These are phyloP conservation scores for Ictalurus furcatus DNA, from an alignment of 2,113 vertebrate genomes.

Conservation along the genomic window DNA sequence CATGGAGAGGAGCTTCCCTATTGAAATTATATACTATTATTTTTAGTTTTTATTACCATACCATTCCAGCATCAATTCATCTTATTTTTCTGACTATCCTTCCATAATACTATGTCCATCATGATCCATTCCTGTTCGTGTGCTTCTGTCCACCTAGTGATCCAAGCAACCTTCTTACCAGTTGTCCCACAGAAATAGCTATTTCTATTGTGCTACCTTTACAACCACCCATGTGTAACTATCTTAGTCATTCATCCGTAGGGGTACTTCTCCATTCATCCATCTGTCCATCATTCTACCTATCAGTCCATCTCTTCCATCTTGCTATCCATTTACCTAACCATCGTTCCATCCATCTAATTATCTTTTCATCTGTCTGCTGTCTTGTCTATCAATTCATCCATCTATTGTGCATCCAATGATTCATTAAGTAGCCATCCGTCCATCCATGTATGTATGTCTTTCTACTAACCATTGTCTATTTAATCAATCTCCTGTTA, in stretches of 20 bases:
- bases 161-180: neutral
- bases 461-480: neutral
- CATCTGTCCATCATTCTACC: neutral
- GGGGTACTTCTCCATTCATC: neutral
- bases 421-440: neutral
- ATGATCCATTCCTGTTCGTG: neutral
- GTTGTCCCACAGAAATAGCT: neutral
- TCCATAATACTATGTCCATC: neutral
- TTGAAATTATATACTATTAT: neutral
- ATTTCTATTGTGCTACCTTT: neutral
- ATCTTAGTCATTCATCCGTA: neutral
- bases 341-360: neutral
- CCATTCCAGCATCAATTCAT: neutral
- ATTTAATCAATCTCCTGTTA: neutral
- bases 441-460: neutral
- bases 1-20: conserved; percentile 85
- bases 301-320: neutral
- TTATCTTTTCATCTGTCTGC: neutral
- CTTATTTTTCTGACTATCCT: neutral
- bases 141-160: neutral
- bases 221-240: neutral
- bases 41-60: neutral
- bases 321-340: neutral
- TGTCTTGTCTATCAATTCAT: neutral
- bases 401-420: neutral